phyloP scores from a whole-genome alignment of 1,140 invertebrate genomes.

The Drosophila baimaii region DNA sequence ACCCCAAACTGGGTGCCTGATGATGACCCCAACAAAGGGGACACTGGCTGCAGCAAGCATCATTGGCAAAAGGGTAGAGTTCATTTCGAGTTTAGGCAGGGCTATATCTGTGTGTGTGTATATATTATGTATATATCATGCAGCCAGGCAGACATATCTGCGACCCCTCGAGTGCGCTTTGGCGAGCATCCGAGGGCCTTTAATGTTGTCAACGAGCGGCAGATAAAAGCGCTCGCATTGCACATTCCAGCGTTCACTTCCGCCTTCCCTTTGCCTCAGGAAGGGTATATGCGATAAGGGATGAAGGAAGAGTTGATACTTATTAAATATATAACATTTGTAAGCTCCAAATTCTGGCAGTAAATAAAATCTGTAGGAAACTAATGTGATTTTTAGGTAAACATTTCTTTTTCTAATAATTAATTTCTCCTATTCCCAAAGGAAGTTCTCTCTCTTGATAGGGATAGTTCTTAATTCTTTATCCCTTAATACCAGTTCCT shows the following conservation, averaged over 20 bases:
- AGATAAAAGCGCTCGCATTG: constrained; percentile 72
- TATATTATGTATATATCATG: constrained; percentile 10
- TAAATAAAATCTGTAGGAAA: no score
- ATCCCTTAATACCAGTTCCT: not conserved
- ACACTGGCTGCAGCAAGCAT: constrained; percentile 51
- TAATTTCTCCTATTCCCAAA: no score
- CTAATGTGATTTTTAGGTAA: no score
- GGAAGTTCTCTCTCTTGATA: not conserved
- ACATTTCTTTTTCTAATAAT: no score
- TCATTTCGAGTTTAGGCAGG: constrained; percentile 9
- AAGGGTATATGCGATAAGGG: not conserved
- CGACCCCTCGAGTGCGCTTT: constrained; percentile 55
- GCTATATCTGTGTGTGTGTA: not conserved
- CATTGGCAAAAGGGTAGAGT: constrained; percentile 30
- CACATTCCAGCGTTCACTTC: constrained; percentile 65
- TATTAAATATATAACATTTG: not conserved
- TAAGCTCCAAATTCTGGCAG: no score
- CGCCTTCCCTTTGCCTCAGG: constrained; percentile 17
- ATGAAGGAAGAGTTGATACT: no score
- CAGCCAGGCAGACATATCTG: constrained; percentile 37
- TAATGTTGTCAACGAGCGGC: constrained; percentile 63
- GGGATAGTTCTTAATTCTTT: not conserved
- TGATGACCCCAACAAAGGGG: constrained; percentile 51
- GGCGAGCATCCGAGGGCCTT: constrained; percentile 51
- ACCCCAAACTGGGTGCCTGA: constrained; percentile 57